phyloP scores from a whole-genome alignment of 2,113 vertebrate species.

The Macrotis lagotis region DNA sequence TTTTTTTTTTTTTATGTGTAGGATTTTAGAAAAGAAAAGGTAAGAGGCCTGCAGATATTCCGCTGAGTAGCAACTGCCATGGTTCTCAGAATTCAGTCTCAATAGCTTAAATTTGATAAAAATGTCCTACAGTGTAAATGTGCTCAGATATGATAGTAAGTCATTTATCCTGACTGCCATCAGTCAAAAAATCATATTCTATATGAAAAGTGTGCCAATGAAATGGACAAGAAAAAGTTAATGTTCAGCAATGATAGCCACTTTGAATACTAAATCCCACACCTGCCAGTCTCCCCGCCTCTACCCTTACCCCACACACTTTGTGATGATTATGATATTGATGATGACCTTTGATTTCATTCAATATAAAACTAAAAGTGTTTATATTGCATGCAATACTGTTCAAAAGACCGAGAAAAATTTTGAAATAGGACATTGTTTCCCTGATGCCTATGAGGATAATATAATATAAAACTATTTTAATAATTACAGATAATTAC shows the following conservation, averaged over 20 bases:
- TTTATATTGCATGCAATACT: not conserved
- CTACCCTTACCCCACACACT: too few species aligned
- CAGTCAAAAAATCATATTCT: not conserved
- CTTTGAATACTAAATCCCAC: not conserved
- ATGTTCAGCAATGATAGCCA: not conserved
- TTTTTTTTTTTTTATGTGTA: slow-evolving; percentile 5
- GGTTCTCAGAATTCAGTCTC: not conserved
- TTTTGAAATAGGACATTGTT: not conserved
- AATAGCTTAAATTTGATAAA: not conserved
- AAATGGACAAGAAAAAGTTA: not conserved
- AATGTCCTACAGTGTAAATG: not conserved
- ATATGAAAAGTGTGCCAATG: not conserved
- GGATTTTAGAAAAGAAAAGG: slow-evolving; percentile 12
- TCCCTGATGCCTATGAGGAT: not conserved
- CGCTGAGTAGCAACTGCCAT: not conserved
- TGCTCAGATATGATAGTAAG: not conserved
- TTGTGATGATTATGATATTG: not conserved
- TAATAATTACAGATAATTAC: not conserved
- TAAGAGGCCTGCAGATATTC: not conserved
- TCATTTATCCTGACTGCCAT: not conserved
- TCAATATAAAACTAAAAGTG: not conserved
- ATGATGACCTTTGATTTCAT: not conserved
- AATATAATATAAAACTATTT: not conserved
- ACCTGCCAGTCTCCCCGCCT: too few species aligned
- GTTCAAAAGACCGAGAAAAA: not conserved